Evolutionary conservation across 2,888 invertebrate species (phyloP).

Genomic region (Polyommatus iphigenia): DNA sequence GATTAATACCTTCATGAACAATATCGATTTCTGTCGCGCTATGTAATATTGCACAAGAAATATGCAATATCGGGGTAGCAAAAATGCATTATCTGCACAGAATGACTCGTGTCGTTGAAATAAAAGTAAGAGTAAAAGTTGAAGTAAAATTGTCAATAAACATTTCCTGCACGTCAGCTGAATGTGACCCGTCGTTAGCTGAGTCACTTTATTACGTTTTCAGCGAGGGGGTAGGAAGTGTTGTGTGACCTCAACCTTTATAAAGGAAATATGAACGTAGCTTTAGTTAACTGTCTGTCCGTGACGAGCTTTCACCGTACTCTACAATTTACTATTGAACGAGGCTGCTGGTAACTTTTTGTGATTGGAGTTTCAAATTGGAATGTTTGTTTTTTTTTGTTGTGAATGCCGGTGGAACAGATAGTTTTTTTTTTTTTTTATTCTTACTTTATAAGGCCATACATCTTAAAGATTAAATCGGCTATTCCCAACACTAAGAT

Average conservation of each 20-base stretch:
- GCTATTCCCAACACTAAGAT: too few species aligned
- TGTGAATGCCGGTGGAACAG: neutral
- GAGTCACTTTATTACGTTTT: conserved; percentile 13
- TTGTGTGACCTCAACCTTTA: neutral
- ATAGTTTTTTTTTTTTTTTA: too few species aligned
- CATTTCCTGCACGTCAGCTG: neutral
- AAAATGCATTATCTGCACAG: neutral
- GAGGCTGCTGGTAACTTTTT: neutral
- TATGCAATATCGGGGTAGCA: neutral
- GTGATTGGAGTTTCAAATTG: conserved; percentile 5
- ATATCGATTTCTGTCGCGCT: neutral
- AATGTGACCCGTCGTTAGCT: conserved; percentile 22
- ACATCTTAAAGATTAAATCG: too few species aligned
- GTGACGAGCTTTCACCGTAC: conserved; percentile 28
- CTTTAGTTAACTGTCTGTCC: neutral
- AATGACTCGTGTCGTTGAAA: neutral
- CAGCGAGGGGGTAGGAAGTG: conserved; percentile 13
- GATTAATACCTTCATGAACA: neutral
- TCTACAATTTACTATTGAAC: conserved; percentile 9
- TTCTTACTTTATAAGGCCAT: too few species aligned
- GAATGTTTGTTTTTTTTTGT: neutral
- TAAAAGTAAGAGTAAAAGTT: too few species aligned
- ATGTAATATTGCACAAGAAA: neutral
- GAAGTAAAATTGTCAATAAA: neutral
- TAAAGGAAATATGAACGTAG: conserved; percentile 12